phyloP scores from a whole-genome alignment of 2,113 vertebrate genomes.

The Rattus rattus region DNA sequence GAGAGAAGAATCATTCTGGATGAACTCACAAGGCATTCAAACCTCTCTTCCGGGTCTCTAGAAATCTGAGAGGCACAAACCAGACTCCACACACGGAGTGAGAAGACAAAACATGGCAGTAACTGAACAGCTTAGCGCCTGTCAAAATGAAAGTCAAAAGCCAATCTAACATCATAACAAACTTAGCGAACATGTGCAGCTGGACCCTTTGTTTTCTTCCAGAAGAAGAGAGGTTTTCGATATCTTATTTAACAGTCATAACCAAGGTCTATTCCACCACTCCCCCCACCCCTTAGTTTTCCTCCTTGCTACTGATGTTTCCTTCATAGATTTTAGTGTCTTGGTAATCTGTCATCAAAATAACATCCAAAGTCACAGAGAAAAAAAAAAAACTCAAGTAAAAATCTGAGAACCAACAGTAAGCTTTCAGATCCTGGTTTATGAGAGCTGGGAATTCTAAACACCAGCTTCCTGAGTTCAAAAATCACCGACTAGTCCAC shows the following conservation, averaged over 20 bases:
- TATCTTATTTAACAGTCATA: neutral
- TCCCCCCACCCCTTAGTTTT: neutral
- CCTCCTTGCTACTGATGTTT: neutral
- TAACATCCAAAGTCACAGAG: slow-evolving; percentile 63
- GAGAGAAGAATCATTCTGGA: neutral
- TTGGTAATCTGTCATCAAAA: neutral
- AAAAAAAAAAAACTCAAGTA: slow-evolving; percentile 77
- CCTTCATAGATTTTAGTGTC: neutral
- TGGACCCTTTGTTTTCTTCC: neutral
- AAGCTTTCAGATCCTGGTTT: slow-evolving; percentile 57
- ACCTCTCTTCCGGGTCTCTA: slow-evolving; percentile 64
- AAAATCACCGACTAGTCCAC: slow-evolving; percentile 21
- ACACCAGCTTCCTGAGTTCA: slow-evolving; percentile 1
- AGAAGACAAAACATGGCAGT: slow-evolving; percentile 86
- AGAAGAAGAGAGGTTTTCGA: neutral
- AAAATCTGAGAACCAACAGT: slow-evolving; percentile 44
- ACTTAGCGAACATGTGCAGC: neutral
- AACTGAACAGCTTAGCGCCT: slow-evolving; percentile 72
- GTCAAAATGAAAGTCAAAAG: slow-evolving; percentile 39
- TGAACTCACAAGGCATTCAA: slow-evolving; percentile 87
- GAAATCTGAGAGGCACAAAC: slow-evolving; percentile 55
- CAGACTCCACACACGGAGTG: neutral
- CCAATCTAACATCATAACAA: neutral
- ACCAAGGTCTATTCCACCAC: neutral
- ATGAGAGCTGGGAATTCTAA: slow-evolving; percentile 72